Evolutionary conservation across 2,113 vertebrate genomes (phyloP).

Genomic region (Sander vitreus): DNA sequence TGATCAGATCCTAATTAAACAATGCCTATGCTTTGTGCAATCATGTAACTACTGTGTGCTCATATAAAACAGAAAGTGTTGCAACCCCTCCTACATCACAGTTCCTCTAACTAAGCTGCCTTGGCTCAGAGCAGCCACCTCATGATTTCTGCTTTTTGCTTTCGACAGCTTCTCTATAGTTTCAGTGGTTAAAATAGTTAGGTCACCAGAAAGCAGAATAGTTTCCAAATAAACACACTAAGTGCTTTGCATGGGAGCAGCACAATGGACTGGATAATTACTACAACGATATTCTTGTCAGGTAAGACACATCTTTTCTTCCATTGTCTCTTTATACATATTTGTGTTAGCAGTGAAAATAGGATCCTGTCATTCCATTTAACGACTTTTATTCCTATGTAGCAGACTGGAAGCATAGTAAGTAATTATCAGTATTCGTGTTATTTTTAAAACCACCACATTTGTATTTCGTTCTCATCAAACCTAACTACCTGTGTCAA

Average conservation of each 20-base stretch:
- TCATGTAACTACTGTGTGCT: neutral
- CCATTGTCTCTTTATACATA: neutral
- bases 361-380: neutral
- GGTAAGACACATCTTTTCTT: constrained; percentile 61
- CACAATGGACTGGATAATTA: constrained; percentile 62
- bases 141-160: constrained; percentile 20
- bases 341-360: neutral
- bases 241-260: constrained; percentile 18
- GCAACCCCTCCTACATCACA: constrained; percentile 33
- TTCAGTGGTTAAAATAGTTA: neutral
- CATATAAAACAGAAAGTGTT: constrained; percentile 1
- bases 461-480: neutral
- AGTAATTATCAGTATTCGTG: neutral
- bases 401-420: neutral
- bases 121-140: neutral
- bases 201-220: neutral
- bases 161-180: neutral
- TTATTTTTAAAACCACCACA: neutral
- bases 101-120: constrained; percentile 27
- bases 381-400: neutral
- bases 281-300: constrained; percentile 39
- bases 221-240: neutral
- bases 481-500: neutral
- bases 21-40: neutral
- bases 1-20: neutral